phyloP scores from a whole-genome alignment of 2,888 invertebrate genomes.

The Platynereis dumerilii region DNA sequence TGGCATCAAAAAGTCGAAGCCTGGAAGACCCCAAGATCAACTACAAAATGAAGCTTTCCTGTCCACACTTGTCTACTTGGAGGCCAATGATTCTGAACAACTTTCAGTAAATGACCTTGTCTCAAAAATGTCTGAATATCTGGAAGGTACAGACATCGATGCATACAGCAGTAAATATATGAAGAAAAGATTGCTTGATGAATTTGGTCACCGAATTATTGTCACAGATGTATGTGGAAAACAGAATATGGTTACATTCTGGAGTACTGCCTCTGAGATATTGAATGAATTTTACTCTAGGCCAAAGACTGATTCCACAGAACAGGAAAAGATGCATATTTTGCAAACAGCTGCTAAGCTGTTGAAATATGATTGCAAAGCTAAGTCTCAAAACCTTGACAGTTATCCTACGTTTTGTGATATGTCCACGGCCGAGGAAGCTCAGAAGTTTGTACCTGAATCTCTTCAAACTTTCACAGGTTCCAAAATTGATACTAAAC shows the following conservation, averaged over 20 bases:
- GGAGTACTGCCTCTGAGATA: conserved; percentile 30
- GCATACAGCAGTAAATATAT: conserved; percentile 30
- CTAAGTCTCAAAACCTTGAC: conserved; percentile 11
- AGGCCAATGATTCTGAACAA: conserved; percentile 25
- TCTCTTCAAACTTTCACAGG: conserved; percentile 30
- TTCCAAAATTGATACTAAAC: conserved; percentile 23
- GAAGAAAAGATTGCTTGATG: conserved; percentile 34
- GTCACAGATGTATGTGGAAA: conserved; percentile 36
- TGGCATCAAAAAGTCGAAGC: not conserved
- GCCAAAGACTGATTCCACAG: conserved; percentile 21
- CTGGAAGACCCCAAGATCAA: not conserved
- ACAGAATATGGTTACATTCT: conserved; percentile 37
- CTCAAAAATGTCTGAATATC: conserved; percentile 5
- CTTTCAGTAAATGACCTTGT: conserved; percentile 9
- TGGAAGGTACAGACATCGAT: conserved; percentile 5
- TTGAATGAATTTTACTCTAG: conserved; percentile 28
- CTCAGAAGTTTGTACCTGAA: conserved; percentile 29
- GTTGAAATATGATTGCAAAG: conserved; percentile 41
- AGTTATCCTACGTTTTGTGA: conserved; percentile 33
- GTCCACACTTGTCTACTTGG: conserved; percentile 9
- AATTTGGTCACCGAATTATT: conserved; percentile 36
- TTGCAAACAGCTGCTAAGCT: conserved; percentile 40
- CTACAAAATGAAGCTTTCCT: conserved; percentile 11
- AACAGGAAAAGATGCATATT: conserved; percentile 31
- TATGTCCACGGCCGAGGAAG: conserved; percentile 21